phyloP scores from a whole-genome alignment of 2,113 vertebrate species.

The Mugil cephalus region DNA sequence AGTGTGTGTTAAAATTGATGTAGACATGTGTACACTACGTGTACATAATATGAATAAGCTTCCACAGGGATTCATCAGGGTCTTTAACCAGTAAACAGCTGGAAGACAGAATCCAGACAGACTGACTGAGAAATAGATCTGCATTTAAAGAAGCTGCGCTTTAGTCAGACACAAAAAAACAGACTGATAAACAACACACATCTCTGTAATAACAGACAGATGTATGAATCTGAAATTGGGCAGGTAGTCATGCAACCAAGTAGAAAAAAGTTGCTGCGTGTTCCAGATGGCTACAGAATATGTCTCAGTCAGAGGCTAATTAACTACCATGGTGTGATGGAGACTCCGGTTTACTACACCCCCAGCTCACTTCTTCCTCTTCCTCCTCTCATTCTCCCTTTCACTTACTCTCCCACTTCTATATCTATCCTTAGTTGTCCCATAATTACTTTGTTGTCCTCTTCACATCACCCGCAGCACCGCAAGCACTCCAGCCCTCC shows the following conservation, averaged over 20 bases:
- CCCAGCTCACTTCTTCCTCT: constrained; percentile 18
- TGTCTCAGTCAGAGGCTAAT: constrained; percentile 80
- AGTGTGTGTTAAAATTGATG: neutral
- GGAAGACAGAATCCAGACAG: constrained; percentile 1
- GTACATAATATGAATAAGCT: neutral
- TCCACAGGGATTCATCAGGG: constrained; percentile 28
- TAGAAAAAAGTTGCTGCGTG: constrained; percentile 46
- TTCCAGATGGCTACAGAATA: constrained; percentile 78
- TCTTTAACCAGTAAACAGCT: constrained; percentile 28
- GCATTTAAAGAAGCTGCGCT: neutral
- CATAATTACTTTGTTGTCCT: constrained; percentile 74
- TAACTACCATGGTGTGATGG: constrained; percentile 75
- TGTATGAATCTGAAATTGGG: constrained; percentile 17
- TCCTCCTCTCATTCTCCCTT: constrained; percentile 44
- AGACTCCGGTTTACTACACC: constrained; percentile 69
- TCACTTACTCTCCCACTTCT: constrained; percentile 33
- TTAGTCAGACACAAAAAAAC: no score
- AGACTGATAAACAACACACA: no score
- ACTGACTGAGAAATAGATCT: constrained; percentile 17
- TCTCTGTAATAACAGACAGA: constrained; percentile 3
- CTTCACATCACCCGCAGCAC: constrained; percentile 53
- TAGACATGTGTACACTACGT: neutral
- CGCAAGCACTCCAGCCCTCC: constrained; percentile 30
- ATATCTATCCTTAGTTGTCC: constrained; percentile 58
- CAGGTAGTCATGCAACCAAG: constrained; percentile 22